Evolutionary conservation across 2,888 invertebrate genomes (phyloP), one percentile per base, ranked within the genome.

Genomic region (Lepas anatifera): DNA sequence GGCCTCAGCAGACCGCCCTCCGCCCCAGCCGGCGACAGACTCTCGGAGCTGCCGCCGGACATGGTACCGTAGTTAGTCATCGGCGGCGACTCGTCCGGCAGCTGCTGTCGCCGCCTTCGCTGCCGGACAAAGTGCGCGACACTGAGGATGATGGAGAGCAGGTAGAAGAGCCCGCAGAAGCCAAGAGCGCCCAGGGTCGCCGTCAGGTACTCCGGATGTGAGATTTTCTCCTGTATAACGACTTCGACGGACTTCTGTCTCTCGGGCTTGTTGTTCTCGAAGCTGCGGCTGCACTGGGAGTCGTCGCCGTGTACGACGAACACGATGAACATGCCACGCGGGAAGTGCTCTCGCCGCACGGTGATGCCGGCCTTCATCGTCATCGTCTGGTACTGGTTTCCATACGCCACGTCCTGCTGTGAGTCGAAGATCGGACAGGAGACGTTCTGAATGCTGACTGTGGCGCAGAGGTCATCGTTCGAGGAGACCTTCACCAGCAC

Each of bases 391-490:
- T 74, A 74, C 63, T 69, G 70, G 67, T 72, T 73, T 8, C 70
- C 73, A 69, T 70, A 72, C 63, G 69, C 64, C 25, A 73, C 67
- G 37, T 71, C 72, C 68, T 73, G 73, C 58, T 74, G 72, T n/a
- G 71, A 67, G 67, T 74, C 74, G 71, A 71, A 74, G 18, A 73
- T 72, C 41, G 74, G 74, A 67, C 74, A 74, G n/a, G n/a, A n/a
- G n/a, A n/a, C n/a, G n/a, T n/a, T n/a, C n/a, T n/a, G n/a, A n/a
- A n/a, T n/a, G n/a, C n/a, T n/a, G n/a, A n/a, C n/a, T n/a, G n/a
- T n/a, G n/a, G n/a, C n/a, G n/a, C n/a, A n/a, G n/a, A n/a, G n/a
- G n/a, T n/a, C n/a, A n/a, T n/a, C n/a, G n/a, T n/a, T n/a, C n/a
- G n/a, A n/a, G n/a, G n/a, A n/a, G n/a, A n/a, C n/a, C n/a, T n/a